Base-by-base conservation (phyloP, 2,113 vertebrate species). In the Leptodactylus fuscus region DNA sequence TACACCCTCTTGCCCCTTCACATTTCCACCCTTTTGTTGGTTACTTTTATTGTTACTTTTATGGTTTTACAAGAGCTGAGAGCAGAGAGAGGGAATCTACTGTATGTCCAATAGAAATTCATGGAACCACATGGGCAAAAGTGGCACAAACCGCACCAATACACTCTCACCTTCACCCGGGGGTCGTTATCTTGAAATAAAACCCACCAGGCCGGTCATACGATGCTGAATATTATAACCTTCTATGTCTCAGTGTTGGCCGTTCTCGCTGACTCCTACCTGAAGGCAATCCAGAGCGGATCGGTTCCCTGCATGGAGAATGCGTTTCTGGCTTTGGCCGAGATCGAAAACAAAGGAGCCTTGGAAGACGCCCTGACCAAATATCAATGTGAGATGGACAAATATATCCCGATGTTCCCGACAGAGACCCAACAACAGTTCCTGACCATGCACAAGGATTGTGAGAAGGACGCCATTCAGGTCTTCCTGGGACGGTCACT, bases 291-390 rank as follows among this genome's bases (percentile, higher is more conserved):
- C 81, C 67, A 86, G 36, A 91, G 88, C 2, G 90, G 91, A 6
- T 12, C 62, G 0, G 46, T 91, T 36, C 90, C 89, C 0, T 92
- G 91, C 84, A 77, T 91, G 85, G 91, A 92, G 78, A 92, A 89
- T 0, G 87, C 89, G 0, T 87, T 91, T 2, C 16, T 77, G 24
- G 29, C 86, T 41, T 24, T 91, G 83, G 67, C 89, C 0, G 3
- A 85, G 78, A 87, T 89, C 1, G 89, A 92, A 82, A 92, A 92
- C n/a, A 12, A 77, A 32, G 0, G 89, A 89, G 1, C 27, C 88
- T 9, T 36, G 38, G 58, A 87, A 34, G 60, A 83, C 49, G 90
- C 86, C 4, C 7, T 88, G 55, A 2, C 58, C 1, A 60, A 44
- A 3, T 32, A 87, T 8, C 88, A 89, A 71, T 24, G 83, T 51